Base-by-base conservation (phyloP, 2,113 vertebrate genomes). In the Falcunculus frontatus region DNA sequence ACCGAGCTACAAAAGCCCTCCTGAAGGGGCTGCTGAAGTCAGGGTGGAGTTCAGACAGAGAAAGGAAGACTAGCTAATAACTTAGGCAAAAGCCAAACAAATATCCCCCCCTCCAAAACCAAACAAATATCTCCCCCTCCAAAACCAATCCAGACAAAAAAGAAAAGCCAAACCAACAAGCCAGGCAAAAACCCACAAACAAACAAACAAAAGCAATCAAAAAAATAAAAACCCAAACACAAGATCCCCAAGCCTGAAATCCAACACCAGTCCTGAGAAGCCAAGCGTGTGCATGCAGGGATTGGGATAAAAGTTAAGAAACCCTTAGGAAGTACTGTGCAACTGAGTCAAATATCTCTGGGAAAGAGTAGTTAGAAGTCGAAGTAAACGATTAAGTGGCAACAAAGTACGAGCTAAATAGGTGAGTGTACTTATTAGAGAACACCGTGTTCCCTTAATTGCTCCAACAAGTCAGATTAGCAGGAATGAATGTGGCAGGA, bases 41-140 rank as follows among this genome's bases (percentile, higher is more conserved):
- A 35, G 17, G 23, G 7, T 10, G 13, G 9, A 50, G 6, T 46
- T 80, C 16, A 84, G 52, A 20, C 19, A 29, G 37, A 29, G 44
- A 44, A 83, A 69, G 10, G 8, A 44, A 49, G 60, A 19, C 9
- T 13, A 49, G 23, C 30, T 57, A 27, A 49, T 26, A 44, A 39
- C 25, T 53, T 18, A 35, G 19, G 9, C 26, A 32, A n/a, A 52
- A 27, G 13, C 2, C 10, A 37, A 33, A 32, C 5, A 15, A 41
- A n/a, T 55, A 39, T 11, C 1, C 4, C 11, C 8, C 2, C 20
- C 8, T 27, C 11, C 17, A 32, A 50, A 42, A 62, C 1, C 1
- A 37, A 32, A 11, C 1, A 50, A 47, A 47, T 47, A 23, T 47
- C 22, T 23, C 47, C 47, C 47, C 22, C 47, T 47, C 22, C 11